These are phyloP conservation scores for Rallus limicola DNA, from an alignment of 2,113 vertebrate genomes.

Conservation along the genomic window DNA sequence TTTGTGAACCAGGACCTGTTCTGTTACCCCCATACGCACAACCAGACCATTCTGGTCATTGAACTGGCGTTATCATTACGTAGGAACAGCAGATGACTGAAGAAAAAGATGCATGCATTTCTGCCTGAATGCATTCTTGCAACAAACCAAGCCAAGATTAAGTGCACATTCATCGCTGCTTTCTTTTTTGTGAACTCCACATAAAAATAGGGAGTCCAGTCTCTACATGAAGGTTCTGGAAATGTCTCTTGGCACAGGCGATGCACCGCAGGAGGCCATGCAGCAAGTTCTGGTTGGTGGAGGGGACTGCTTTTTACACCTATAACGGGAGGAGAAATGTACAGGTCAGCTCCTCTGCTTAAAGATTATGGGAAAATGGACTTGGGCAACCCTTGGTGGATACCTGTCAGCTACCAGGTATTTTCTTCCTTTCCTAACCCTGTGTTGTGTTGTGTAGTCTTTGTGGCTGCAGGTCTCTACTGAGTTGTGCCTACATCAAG, in stretches of 20 bases:
- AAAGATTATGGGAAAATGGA: neutral
- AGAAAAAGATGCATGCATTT: neutral
- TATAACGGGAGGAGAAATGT: neutral
- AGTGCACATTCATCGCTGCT: neutral
- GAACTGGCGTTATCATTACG: neutral
- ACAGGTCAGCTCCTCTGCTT: neutral
- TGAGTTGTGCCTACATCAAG: neutral
- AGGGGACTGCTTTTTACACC: neutral
- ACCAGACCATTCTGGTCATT: neutral
- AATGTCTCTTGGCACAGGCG: neutral
- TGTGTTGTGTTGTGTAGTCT: neutral
- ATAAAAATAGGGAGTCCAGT: neutral
- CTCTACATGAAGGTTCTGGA: neutral
- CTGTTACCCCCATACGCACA: rapidly evolving
- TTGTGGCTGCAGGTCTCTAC: neutral
- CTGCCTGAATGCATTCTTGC: neutral
- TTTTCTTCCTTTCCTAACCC: neutral
- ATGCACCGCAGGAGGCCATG: neutral
- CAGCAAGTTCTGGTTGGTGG: neutral
- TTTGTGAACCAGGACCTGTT: neutral
- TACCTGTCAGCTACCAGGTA: neutral
- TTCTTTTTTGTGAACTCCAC: neutral
- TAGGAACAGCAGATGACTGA: neutral
- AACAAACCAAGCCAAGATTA: neutral
- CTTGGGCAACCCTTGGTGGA: neutral